Conservation (phyloP, 2,113 vertebrate genomes). For the Corythornis madagascariensis region DNA sequence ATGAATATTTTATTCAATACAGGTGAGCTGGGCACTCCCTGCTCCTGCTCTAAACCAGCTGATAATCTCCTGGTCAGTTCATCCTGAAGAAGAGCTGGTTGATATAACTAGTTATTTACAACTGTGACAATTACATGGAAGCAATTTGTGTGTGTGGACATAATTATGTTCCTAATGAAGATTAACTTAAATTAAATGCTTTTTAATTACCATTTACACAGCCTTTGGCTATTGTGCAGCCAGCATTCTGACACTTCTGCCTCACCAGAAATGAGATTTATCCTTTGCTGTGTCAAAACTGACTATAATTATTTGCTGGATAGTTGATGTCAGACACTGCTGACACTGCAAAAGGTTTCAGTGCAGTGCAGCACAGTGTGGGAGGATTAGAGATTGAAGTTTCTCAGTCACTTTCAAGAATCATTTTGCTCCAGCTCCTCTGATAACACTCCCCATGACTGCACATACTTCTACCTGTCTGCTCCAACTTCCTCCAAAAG, state of each 20-base stretch:
- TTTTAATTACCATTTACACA: conserved; percentile 73
- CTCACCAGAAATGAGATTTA: conserved; percentile 70
- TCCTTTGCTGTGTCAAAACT: conserved; percentile 56
- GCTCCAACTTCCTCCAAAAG: not conserved
- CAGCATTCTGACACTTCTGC: conserved; percentile 38
- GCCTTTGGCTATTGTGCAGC: conserved; percentile 64
- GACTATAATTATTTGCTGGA: conserved; percentile 59
- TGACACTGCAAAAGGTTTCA: conserved; percentile 7
- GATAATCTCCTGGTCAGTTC: conserved; percentile 8
- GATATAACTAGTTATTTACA: conserved; percentile 65
- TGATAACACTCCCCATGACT: not conserved
- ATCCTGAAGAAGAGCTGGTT: conserved; percentile 35
- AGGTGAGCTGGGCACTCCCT: not conserved
- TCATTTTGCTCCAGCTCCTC: not conserved
- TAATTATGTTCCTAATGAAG: conserved; percentile 74
- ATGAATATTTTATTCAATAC: not conserved
- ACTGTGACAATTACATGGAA: conserved; percentile 58
- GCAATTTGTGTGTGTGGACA: not conserved
- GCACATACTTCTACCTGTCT: not conserved
- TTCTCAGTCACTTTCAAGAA: not conserved
- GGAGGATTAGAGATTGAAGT: conserved; percentile 4
- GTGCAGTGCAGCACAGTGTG: not conserved
- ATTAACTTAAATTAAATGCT: conserved; percentile 79
- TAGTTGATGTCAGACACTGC: conserved; percentile 3
- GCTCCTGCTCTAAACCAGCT: not conserved